A percentile compares a stretch with the other conserved stretches of the same genome.
These are phyloP conservation scores for Platerodrilus igneus DNA, from an alignment of 2,888 invertebrate species.

Conservation along the genomic window DNA sequence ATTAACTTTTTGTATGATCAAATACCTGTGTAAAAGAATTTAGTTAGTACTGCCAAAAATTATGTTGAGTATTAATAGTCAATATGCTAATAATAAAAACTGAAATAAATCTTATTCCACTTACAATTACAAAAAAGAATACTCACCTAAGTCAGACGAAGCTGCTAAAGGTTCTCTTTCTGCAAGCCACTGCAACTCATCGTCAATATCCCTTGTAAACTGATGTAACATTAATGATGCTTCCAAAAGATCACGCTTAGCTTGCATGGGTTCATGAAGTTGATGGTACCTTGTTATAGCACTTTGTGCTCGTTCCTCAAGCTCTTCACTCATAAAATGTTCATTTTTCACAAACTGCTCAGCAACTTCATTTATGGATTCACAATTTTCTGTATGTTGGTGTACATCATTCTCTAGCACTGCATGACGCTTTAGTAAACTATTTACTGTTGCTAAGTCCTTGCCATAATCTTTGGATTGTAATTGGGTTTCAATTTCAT, in stretches of 20 bases:
- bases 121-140: constrained; percentile 4
- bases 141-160: constrained; percentile 58
- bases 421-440: constrained; percentile 73
- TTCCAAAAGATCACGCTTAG: constrained; percentile 85
- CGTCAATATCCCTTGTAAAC: constrained; percentile 87
- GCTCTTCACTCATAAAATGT: constrained; percentile 88
- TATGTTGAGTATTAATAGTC: no score
- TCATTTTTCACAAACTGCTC: constrained; percentile 70
- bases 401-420: constrained; percentile 83
- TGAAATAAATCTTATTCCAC: no score
- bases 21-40: no score
- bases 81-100: no score
- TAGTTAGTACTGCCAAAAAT: no score
- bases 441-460: constrained; percentile 81
- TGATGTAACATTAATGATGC: constrained; percentile 85
- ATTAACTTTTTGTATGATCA: no score
- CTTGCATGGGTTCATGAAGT: constrained; percentile 85
- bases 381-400: constrained; percentile 78
- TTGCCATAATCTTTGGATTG: constrained; percentile 77
- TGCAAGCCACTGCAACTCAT: constrained; percentile 87
- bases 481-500: constrained; percentile 76
- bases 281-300: constrained; percentile 56
- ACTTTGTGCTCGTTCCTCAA: constrained; percentile 66
- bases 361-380: constrained; percentile 73
- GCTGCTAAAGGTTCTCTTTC: constrained; percentile 69